Base-by-base conservation (phyloP, 2,797 vertebrate genomes). In the Salmo trutta region DNA sequence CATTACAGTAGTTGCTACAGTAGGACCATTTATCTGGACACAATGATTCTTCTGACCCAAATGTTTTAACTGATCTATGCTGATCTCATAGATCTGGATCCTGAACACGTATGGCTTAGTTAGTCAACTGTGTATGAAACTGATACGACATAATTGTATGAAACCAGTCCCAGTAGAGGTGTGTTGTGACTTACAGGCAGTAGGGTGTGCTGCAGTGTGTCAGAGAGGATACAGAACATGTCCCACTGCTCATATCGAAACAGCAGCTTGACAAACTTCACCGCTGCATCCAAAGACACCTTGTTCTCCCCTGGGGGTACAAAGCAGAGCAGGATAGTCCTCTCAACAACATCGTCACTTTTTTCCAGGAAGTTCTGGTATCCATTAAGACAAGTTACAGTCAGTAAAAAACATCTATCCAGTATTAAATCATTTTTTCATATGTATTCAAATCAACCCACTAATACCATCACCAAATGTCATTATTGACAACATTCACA, bases 241-340 rank as follows among this genome's bases (percentile, higher is more conserved):
- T 94, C 91, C 91, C 92, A 95, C 69, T 97, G 95, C 79, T 97
- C 97, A 82, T 96, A 97, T 76, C 89, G 95, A 91, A 96, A 97
- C 84, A 97, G 89, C 83, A 98, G 83, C 89, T 98, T 98, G 71
- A 94, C 81, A 87, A 99, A 98, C 89, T 92, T 95, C 85, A 97
- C 87, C 1, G 94, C 95, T 83, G 95, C 94, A 71, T 90, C 86
- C 88, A 94, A 77, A 65, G 96, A 93, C 72, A 99, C 90, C 5
- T 86, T 85, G 80, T 94, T 91, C 82, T 94, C 93, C 82, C 94
- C 96, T 98, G 29, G 3, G 73, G 41, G 10, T 3, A 47, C 41
- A 47, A 47, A 47, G 41, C 41, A 47, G 87, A 54, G 76, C 52
- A 72, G 24, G 24, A 64, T 1, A 64, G 8, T 64, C n/a, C 24